Evolutionary conservation across 2,113 vertebrate genomes (phyloP), one percentile per base, ranked within the genome.

Genomic region (Thamnaconus septentrionalis): DNA sequence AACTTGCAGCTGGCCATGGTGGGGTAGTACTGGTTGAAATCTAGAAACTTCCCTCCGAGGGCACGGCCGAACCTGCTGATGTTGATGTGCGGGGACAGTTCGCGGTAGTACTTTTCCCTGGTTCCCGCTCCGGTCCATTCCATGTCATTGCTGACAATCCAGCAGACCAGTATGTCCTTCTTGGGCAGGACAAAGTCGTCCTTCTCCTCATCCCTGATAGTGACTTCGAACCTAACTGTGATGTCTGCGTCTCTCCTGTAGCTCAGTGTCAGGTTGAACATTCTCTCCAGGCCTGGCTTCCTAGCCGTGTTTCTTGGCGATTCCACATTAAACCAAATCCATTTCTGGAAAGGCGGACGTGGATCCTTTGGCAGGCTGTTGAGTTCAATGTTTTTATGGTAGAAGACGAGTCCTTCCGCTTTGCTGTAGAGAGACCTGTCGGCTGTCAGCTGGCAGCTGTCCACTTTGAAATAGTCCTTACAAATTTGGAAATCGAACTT

Each of bases 241-340:
- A 95, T 94, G 66, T 93, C 93, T 42, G 94, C 92, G 61, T 95
- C 93, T 6, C 91, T 91, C 43, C 94, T 91, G 2, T 95, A 96
- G 55, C 90, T 95, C 68, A 94, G 84, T 10, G 94, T 95, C 73
- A 95, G 79, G 71, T 95, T 95, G 74, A 95, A 95, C 10, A 94
- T 78, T 49, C 92, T 91, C 10, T 94, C 91, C 9, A 95, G 91
- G 8, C 92, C 92, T 55, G 83, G 86, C 64, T 85, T 92, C 46
- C 88, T 91, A 0, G 69, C 85, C 1, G 93, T 93, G 39, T 95
- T 93, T 5, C 89, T 92, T 6, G 93, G 94, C 39, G 94, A 94
- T 73, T 96, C 94, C 76, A 95, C 66, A 71, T 94, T 90, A 88
- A 88, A 95, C 94, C 94, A 95, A 78, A 95, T 93, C 94, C 94